Conservation (phyloP, 2,113 vertebrate species). For the Marmota monax region DNA sequence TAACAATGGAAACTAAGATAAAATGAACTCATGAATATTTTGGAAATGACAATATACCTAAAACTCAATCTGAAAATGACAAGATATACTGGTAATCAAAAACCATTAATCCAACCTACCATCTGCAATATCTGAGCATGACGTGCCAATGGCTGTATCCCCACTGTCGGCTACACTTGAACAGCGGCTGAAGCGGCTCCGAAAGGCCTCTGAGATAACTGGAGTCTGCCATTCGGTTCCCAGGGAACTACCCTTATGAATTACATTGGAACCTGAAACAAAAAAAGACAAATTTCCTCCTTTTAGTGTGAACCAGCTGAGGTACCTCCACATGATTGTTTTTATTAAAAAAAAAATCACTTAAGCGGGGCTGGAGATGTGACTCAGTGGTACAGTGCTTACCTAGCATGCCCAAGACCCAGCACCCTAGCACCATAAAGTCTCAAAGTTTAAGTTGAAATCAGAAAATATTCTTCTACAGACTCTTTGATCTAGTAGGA, state of each 20-base stretch:
- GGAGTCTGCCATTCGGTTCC: constrained; percentile 94
- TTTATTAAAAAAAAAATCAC: constrained; percentile 48
- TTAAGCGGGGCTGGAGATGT: not conserved
- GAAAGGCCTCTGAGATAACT: constrained; percentile 90
- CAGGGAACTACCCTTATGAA: constrained; percentile 81
- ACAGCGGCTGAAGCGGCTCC: constrained; percentile 90
- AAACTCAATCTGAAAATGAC: constrained; percentile 43
- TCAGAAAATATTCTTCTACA: not conserved
- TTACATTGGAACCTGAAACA: constrained; percentile 74
- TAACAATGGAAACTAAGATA: not conserved
- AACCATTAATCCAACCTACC: constrained; percentile 85
- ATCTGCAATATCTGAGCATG: constrained; percentile 92
- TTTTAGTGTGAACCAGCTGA: constrained; percentile 50
- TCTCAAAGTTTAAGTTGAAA: not conserved
- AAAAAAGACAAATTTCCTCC: constrained; percentile 54
- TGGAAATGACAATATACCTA: constrained; percentile 19
- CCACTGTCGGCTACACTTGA: constrained; percentile 89
- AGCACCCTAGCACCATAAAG: not conserved
- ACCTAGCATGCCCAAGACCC: no score
- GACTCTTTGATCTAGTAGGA: not conserved
- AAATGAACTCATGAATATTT: constrained; percentile 16
- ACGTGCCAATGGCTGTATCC: constrained; percentile 91
- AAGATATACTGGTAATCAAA: not conserved
- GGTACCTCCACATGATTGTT: not conserved
- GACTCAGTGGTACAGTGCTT: no score